Evolutionary conservation across 2,888 invertebrate species (phyloP), one percentile per base, ranked within the genome.

Genomic region (Proisotoma minuta): DNA sequence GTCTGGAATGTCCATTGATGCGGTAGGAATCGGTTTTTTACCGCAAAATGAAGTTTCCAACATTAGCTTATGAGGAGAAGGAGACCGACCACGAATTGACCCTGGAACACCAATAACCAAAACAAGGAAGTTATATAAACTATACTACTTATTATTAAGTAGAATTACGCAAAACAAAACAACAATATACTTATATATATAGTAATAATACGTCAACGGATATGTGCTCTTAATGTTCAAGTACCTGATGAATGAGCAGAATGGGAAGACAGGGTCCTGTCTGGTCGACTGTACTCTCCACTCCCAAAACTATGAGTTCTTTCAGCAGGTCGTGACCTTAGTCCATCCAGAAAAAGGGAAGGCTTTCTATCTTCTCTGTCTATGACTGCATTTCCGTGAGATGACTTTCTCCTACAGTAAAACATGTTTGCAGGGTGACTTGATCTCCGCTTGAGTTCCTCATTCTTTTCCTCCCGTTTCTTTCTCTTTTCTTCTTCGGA

Each of bases 41-140:
- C 92, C 92, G 78, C 91, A 92, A 77, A 93, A 93, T 0, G 91
- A 91, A 0, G 92, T 93, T 79, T 92, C 92, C 62, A 92, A 81
- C 59, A 91, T 81, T 85, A 91, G 90, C 78, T 88, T 88, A 80
- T 92, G 91, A n/a, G 92, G 92, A 15, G 91, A 91, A 1, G 92
- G 91, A 8, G 76, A 76, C 23, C 76, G 66, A 24, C 74, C 65
- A 10, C 73, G 15, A 3, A 29, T 18, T 18, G 54, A 54, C 20
- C 54, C 54, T 54, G 23, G 8, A n/a, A n/a, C n/a, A n/a, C n/a
- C n/a, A n/a, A n/a, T n/a, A n/a, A n/a, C n/a, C n/a, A n/a, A n/a
- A n/a, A n/a, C 5, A 23, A 50, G 26, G 5, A 50, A 47, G n/a
- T n/a, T n/a, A n/a, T n/a, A n/a, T n/a, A n/a, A n/a, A n/a, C n/a